Conservation (phyloP, 2,113 vertebrate genomes). For the Edolisoma coerulescens region DNA sequence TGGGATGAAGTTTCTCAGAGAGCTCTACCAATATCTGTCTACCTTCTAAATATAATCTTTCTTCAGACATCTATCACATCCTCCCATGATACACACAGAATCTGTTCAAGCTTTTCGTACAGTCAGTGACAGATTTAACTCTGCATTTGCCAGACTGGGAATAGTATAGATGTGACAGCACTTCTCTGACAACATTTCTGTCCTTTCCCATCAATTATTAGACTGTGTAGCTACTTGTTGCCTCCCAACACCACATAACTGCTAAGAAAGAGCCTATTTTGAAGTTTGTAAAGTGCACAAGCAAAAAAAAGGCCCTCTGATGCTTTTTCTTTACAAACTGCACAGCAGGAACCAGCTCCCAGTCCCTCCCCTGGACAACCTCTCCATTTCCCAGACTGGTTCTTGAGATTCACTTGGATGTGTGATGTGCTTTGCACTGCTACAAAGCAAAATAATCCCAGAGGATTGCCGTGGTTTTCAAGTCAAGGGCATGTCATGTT, state of each 20-base stretch:
- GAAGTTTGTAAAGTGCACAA: background rate
- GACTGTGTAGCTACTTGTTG: background rate
- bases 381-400: background rate
- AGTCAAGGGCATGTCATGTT: background rate
- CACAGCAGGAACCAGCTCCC: background rate
- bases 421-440: background rate
- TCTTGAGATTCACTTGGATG: background rate
- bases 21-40: background rate
- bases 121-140: background rate
- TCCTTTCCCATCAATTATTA: background rate
- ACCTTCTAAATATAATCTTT: background rate
- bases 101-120: background rate
- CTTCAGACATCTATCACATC: background rate
- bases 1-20: background rate
- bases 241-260: background rate
- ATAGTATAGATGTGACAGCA: background rate
- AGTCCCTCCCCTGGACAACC: background rate
- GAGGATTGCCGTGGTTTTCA: background rate
- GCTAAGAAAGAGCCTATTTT: background rate
- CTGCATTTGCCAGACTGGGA: background rate
- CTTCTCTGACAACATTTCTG: background rate
- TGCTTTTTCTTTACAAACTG: background rate
- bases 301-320: background rate
- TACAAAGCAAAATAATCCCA: background rate
- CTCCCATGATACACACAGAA: background rate